Evolutionary conservation across 2,888 invertebrate species (phyloP).

Genomic region (Cristatella mucedo): DNA sequence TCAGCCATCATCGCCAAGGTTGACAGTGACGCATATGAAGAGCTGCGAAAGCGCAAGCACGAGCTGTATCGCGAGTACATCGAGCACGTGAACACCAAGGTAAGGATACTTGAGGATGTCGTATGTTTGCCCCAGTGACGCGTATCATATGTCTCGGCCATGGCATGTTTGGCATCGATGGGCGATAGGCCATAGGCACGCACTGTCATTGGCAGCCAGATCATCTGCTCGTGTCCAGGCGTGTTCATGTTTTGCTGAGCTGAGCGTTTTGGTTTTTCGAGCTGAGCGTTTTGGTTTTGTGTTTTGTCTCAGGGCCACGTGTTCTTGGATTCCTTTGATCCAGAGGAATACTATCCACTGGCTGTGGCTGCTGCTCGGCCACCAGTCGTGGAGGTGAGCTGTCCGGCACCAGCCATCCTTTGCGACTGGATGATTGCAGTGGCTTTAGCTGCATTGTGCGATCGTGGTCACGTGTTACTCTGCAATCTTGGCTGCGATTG

Average conservation of each 20-base stretch:
- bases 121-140: no score
- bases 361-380: conserved; percentile 25
- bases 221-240: no score
- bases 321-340: conserved; percentile 30
- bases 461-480: no score
- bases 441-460: no score
- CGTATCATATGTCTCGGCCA: background rate
- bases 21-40: conserved; percentile 22
- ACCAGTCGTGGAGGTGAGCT: conserved; percentile 25
- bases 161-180: background rate
- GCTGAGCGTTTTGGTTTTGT: background rate
- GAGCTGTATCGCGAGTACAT: conserved; percentile 31
- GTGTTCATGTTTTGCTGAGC: no score
- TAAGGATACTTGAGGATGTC: no score
- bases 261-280: background rate
- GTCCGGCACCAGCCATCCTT: no score
- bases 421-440: no score
- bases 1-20: conserved; percentile 24
- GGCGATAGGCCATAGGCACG: no score
- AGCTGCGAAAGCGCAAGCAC: conserved; percentile 23
- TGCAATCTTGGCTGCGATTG: no score
- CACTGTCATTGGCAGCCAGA: no score
- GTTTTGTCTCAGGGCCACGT: conserved; percentile 27
- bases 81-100: conserved; percentile 33
- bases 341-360: conserved; percentile 31